Evolutionary conservation across 2,888 invertebrate genomes (phyloP), one percentile per base, ranked within the genome.

Genomic region (Ferdinandea cuprea): DNA sequence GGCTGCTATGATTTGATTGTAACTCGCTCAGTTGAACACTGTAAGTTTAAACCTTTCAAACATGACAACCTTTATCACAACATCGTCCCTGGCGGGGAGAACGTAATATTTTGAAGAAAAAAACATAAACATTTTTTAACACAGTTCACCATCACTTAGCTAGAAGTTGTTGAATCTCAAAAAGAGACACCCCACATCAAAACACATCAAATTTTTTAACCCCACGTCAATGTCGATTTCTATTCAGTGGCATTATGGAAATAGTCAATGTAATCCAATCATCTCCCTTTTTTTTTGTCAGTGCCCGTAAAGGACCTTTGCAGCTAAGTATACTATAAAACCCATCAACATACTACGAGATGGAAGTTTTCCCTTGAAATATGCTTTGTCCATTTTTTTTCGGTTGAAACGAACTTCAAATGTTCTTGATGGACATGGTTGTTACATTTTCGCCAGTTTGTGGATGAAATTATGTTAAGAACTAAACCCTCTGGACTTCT

Each of bases 171-270:
- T 35, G n/a, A n/a, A n/a, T 35, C 19, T 19, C 44, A 37, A 52
- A 28, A 50, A 11, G 17, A 19, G 19, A 68, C 69, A 68, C 42
- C 76, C 76, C 54, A 59, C 54, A 66, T 73, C 73, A 66, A 48
- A 48, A 48, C 58, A 52, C 65, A 65, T 76, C 76, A 76, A 48
- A 50, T 56, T 66, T 58, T 32, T 63, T 48, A 52, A 65, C 56
- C 76, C 77, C 52, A 59, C 65, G 65, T 81, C 81, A 81, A 61
- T 77, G 81, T 77, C 81, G 77, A 81, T 81, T 66, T 71, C 71
- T 46, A 77, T 81, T 81, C 81, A 81, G 65, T 77, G 61, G 50
- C 69, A 71, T 77, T 81, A 66, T 66, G 58, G 59, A 81, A 81
- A 77, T 77, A 58, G 37, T 65, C 77, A 77, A 77, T 71, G 77